Base-by-base conservation (phyloP, 2,797 vertebrate species). In the Cyprinodon diabolis region DNA sequence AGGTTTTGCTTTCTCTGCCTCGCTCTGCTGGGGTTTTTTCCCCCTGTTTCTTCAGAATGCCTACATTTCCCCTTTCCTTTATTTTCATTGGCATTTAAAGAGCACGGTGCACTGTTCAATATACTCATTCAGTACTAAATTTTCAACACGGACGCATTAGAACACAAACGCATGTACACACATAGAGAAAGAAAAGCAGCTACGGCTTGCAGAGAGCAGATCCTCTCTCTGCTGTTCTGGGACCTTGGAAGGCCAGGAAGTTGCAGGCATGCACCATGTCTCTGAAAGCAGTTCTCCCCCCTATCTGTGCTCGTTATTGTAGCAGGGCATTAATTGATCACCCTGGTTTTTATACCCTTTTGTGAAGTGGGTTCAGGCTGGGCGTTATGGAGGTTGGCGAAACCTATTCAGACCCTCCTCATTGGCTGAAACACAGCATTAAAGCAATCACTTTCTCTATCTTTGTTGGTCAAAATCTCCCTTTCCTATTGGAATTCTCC, bases 21-120 rank as follows among this genome's bases (percentile, higher is more conserved):
- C 85, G 86, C 91, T 92, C 90, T 81, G 91, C 91, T 91, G 84
- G 84, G 21, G 25, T 56, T 45, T 48, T 88, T 91, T 90, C 90
- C 88, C 81, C 84, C 86, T 84, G 88, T 93, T 90, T 89, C 87
- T 91, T 91, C 77, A 75, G 88, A 93, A 90, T 87, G 86, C 90
- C 90, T 85, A 89, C 90, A 89, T 90, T 93, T 91, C 86, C 86
- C 90, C 87, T 87, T 86, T 56, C 87, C 87, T 94, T 93, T 94
- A 92, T 94, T 95, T 94, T 92, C 90, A 91, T 89, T 91, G 92
- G 90, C 90, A 90, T 93, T 93, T 94, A 92, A 92, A 92, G 88
- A 91, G 84, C 83, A 83, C 68, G 2, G 85, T 17, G 70, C 84
- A 82, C 80, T 77, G 85, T 89, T 91, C 85, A 92, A 93, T 90